These are phyloP conservation scores for Drosophila anomalipes DNA, from an alignment of 2,888 invertebrate species.

Conservation along the genomic window DNA sequence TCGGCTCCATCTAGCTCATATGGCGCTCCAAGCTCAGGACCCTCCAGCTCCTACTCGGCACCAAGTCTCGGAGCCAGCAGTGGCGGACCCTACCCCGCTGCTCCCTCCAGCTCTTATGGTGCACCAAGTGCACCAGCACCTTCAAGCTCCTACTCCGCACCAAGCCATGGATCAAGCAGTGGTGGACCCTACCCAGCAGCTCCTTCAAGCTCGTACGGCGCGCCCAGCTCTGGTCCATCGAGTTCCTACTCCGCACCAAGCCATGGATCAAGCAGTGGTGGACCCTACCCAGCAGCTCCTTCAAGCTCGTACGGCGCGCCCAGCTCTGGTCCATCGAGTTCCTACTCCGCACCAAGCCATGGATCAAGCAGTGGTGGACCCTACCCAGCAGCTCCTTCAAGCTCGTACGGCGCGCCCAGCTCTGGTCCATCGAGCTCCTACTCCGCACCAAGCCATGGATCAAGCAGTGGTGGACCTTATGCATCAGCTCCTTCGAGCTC, in stretches of 20 bases:
- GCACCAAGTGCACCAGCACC: too few species aligned
- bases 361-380: constrained; percentile 85
- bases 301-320: constrained; percentile 56
- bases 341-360: constrained; percentile 57
- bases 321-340: constrained; percentile 57
- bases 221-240: constrained; percentile 14
- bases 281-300: constrained; percentile 85
- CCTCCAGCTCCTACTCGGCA: constrained; percentile 45
- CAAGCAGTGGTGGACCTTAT: constrained; percentile 18
- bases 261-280: constrained; percentile 83
- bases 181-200: constrained; percentile 86
- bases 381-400: constrained; percentile 83
- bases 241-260: constrained; percentile 61
- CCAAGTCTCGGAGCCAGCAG: constrained; percentile 21
- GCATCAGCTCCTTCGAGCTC: constrained; percentile 30
- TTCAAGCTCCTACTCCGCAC: constrained; percentile 59
- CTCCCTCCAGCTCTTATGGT: constrained; percentile 83
- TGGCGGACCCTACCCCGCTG: constrained; percentile 48
- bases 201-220: constrained; percentile 55
- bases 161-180: constrained; percentile 74
- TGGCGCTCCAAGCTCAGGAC: constrained; percentile 75
- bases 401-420: constrained; percentile 60
- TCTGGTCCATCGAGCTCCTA: constrained; percentile 19
- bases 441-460: constrained; percentile 10
- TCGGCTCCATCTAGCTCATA: constrained; percentile 67